These are phyloP conservation scores for Phalacrocorax pelagicus DNA, from an alignment of 2,113 vertebrate species.

Conservation along the genomic window DNA sequence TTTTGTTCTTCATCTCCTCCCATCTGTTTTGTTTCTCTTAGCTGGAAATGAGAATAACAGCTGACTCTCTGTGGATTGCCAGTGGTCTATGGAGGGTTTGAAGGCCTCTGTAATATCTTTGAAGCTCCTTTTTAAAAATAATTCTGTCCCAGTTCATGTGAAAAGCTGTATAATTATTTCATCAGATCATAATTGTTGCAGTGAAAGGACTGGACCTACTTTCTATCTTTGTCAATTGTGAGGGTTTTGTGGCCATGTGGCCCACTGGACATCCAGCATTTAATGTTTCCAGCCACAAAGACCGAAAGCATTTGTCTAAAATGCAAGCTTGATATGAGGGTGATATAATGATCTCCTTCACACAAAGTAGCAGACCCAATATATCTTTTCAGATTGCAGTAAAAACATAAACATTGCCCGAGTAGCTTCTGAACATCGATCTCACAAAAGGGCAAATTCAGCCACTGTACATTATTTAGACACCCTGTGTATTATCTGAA, in stretches of 20 bases:
- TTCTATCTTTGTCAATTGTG: conserved; percentile 2
- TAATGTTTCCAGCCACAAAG: background rate
- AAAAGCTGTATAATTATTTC: conserved; percentile 51
- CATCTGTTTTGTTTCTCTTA: conserved; percentile 52
- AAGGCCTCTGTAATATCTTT: conserved; percentile 1
- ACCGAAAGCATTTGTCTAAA: background rate
- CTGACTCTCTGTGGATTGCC: conserved; percentile 20
- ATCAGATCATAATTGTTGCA: conserved; percentile 4
- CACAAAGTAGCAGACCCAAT: background rate
- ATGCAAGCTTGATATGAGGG: background rate
- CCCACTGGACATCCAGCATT: background rate
- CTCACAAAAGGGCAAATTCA: background rate
- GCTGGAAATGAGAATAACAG: conserved; percentile 53
- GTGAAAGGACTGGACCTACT: background rate
- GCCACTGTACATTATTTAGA: background rate
- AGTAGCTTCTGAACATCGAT: background rate
- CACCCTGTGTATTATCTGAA: background rate
- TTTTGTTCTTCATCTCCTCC: conserved; percentile 46
- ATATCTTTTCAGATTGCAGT: background rate
- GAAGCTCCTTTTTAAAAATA: conserved; percentile 22
- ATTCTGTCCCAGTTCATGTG: background rate
- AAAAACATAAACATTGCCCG: background rate
- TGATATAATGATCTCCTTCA: background rate
- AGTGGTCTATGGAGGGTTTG: conserved; percentile 35
- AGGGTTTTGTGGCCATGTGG: background rate